A percentile compares a stretch with the other conserved stretches of the same genome.
These are phyloP conservation scores for Sylvia borin DNA, from an alignment of 2,797 vertebrate genomes.

Conservation along the genomic window DNA sequence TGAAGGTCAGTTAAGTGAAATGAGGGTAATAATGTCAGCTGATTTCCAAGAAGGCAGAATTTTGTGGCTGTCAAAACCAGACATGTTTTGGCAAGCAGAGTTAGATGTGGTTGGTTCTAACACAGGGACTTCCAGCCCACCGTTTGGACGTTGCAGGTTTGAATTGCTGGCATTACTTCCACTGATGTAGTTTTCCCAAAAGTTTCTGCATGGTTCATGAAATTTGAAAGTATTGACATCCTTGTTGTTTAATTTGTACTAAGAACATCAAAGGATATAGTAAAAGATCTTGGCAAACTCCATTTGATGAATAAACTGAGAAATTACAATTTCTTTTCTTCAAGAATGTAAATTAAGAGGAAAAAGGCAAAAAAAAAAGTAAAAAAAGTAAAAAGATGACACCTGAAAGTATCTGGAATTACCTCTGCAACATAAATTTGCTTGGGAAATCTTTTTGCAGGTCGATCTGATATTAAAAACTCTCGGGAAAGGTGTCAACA, in stretches of 20 bases:
- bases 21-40: not conserved
- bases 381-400: not conserved
- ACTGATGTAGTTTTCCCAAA: not conserved
- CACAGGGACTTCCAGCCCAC: not conserved
- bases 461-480: not conserved
- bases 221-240: not conserved
- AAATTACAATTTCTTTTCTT: not conserved
- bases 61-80: not conserved
- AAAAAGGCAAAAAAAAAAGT: fast-evolving
- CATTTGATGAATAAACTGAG: not conserved
- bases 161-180: not conserved
- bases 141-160: not conserved
- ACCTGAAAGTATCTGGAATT: not conserved
- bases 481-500: not conserved
- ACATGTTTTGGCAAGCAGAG: not conserved
- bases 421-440: not conserved
- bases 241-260: not conserved
- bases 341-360: not conserved
- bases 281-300: not conserved
- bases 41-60: not conserved
- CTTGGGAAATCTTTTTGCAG: not conserved
- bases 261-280: not conserved
- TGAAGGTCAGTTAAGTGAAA: not conserved
- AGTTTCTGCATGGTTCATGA: not conserved
- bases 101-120: not conserved